phyloP scores from a whole-genome alignment of 2,113 vertebrate genomes.

The Oreochromis tanganicae region DNA sequence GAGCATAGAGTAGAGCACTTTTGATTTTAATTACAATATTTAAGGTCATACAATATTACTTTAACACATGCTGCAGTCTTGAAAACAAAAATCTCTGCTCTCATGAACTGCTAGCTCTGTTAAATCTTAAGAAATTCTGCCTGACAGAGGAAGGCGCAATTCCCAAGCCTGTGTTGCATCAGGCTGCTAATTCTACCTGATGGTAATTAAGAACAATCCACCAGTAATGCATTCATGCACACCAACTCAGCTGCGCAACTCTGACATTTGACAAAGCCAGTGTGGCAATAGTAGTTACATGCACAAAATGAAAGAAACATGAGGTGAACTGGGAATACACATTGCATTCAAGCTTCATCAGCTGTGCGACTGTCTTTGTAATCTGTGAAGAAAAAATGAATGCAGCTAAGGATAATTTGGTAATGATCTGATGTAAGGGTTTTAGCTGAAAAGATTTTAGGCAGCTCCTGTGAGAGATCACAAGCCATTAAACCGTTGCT shows the following conservation, averaged over 20 bases:
- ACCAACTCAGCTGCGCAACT: conserved; percentile 16
- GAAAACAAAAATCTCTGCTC: background rate
- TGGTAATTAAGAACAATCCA: conserved; percentile 69
- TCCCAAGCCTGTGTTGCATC: conserved; percentile 34
- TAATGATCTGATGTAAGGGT: conserved; percentile 43
- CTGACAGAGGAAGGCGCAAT: conserved; percentile 26
- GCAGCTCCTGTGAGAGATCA: conserved; percentile 40
- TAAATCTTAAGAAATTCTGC: background rate
- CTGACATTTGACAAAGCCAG: conserved; percentile 44
- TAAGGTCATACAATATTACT: background rate
- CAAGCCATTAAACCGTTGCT: conserved; percentile 43
- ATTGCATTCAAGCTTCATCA: conserved; percentile 68
- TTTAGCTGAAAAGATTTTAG: conserved; percentile 18
- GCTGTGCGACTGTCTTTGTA: conserved; percentile 70
- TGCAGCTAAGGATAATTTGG: conserved; percentile 13
- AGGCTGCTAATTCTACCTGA: conserved; percentile 59
- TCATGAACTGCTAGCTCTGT: background rate
- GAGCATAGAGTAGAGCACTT: background rate
- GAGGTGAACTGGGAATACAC: conserved; percentile 55
- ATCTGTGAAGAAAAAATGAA: conserved; percentile 24
- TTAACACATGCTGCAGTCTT: background rate
- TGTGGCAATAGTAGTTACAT: conserved; percentile 22
- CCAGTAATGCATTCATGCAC: conserved; percentile 47
- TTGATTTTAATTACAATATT: background rate
- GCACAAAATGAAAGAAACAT: conserved; percentile 50